Evolutionary conservation across 2,888 invertebrate species (phyloP).

Genomic region (Argyra leucocephala): DNA sequence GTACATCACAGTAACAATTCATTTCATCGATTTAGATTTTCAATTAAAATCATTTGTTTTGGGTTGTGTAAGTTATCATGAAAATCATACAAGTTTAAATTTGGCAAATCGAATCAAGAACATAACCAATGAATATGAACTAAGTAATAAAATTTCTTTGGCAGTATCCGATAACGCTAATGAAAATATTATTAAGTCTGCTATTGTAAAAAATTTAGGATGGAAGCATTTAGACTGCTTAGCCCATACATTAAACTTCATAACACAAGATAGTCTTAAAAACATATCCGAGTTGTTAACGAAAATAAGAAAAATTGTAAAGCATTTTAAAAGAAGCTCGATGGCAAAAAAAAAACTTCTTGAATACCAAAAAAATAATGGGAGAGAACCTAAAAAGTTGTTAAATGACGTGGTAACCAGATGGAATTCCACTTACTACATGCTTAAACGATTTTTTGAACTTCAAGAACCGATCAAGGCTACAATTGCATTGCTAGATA

Average conservation of each 20-base stretch:
- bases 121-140: conserved; percentile 26
- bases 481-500: too few species aligned
- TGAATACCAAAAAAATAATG: conserved; percentile 23
- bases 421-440: too few species aligned
- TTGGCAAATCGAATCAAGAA: conserved; percentile 25
- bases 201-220: conserved; percentile 21
- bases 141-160: conserved; percentile 29
- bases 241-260: conserved; percentile 24
- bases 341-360: conserved; percentile 28
- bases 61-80: conserved; percentile 23
- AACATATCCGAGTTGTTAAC: background rate
- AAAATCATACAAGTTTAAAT: conserved; percentile 28
- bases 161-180: conserved; percentile 25
- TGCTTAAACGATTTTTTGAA: too few species aligned
- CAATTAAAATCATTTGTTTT: conserved; percentile 26
- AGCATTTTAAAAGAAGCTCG: conserved; percentile 27
- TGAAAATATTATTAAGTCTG: conserved; percentile 20
- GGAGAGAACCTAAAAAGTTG: too few species aligned
- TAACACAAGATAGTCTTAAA: conserved; percentile 19
- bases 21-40: conserved; percentile 28
- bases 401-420: too few species aligned
- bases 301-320: background rate
- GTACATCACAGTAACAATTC: conserved; percentile 27
- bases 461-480: too few species aligned
- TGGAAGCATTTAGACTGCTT: conserved; percentile 25